Evolutionary conservation across 2,888 invertebrate species (phyloP), one percentile per base, ranked within the genome.

Genomic region (Cosmia trapezina): DNA sequence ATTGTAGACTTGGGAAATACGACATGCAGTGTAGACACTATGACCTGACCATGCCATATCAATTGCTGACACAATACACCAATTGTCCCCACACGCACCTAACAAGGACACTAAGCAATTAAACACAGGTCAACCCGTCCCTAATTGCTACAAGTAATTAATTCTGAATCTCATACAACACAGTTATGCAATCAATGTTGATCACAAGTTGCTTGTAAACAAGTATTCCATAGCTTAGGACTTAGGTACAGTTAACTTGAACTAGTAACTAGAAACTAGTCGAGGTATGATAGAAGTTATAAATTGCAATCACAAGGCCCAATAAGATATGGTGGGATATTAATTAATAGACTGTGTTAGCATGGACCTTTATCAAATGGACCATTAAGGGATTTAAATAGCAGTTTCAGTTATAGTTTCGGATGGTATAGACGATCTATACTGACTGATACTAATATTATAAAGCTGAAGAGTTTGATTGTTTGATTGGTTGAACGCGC

Each of bases 261-360:
- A 60, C 79, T 77, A 81, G 73, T 78, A 81, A 79, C 83, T 80
- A 80, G 73, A 80, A 84, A 82, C 84, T 80, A 69, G 85, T 76
- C 62, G 69, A 81, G 76, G 59, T 70, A 37, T 83, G 85, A 84
- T 83, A 65, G 66, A 69, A 76, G 86, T 81, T 74, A 90, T 91
- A 91, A 91, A 91, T 92, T 87, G 89, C 89, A 91, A 91, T 91
- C 89, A 90, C 79, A 78, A 79, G 83, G 69, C 71, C 74, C 74
- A 84, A 75, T 79, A 78, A 84, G 85, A 81, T 86, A 85, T 66
- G 71, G 79, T 67, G 2, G 71, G 74, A 76, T 83, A 83, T 85
- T 84, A 78, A 83, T 85, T 84, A 78, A 85, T 86, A 86, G 76
- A 87, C 80, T 77, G 64, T 83, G 75, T 83, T 72, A 70, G 68